Evolutionary conservation across 2,113 vertebrate species (phyloP).

Genomic region (Corythoichthys intestinalis): DNA sequence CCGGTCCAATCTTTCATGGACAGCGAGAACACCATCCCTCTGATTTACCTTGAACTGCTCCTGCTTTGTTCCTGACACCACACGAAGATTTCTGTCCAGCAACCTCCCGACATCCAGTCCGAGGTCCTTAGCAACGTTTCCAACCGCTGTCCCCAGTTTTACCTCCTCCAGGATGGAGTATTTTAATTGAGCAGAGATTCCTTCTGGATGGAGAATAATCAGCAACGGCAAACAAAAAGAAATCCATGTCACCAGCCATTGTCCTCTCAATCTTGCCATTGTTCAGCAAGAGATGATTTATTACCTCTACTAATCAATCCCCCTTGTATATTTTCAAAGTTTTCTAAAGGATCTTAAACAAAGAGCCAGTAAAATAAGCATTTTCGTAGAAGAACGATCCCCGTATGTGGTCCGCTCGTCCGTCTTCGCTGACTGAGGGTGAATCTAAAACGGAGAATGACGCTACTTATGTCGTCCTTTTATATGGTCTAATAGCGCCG

Average conservation of each 20-base stretch:
- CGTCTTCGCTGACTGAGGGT: conserved; percentile 5
- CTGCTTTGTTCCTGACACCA: conserved; percentile 67
- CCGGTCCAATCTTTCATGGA: conserved; percentile 66
- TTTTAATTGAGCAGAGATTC: conserved; percentile 55
- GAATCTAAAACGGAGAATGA: conserved; percentile 7
- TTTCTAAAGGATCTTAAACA: not conserved
- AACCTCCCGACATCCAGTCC: conserved; percentile 58
- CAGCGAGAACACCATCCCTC: conserved; percentile 60
- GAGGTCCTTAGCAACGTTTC: conserved; percentile 74
- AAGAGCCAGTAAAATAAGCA: not conserved
- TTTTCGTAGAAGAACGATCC: not conserved
- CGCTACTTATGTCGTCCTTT: not conserved
- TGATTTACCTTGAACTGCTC: conserved; percentile 68
- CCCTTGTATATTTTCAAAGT: not conserved
- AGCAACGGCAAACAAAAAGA: conserved; percentile 43
- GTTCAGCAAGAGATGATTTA: not conserved
- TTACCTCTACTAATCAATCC: not conserved
- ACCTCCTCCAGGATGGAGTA: conserved; percentile 71
- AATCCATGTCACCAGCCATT: conserved; percentile 31
- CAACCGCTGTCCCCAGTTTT: conserved; percentile 54
- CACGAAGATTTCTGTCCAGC: conserved; percentile 59
- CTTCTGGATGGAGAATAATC: conserved; percentile 25
- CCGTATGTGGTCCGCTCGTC: not conserved
- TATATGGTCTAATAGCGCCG: conserved; percentile 49
- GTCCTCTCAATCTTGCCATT: conserved; percentile 41